phyloP scores from a whole-genome alignment of 2,113 vertebrate species.

The Apodemus speciosus region DNA sequence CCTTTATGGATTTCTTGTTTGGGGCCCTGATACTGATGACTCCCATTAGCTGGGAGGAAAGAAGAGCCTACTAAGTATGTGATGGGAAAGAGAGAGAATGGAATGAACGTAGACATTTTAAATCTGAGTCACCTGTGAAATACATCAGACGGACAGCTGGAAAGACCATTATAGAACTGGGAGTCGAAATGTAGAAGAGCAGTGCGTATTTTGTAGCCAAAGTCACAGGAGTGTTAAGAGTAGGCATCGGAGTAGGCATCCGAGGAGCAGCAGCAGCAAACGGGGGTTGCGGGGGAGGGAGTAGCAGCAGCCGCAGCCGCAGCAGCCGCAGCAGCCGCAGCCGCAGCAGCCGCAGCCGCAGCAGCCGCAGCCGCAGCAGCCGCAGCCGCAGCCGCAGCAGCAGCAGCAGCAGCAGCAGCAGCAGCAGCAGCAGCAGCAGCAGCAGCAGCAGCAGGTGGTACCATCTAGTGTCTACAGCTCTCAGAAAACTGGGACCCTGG shows the following conservation, averaged over 20 bases:
- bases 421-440: background rate
- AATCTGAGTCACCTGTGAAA: conserved; percentile 20
- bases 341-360: background rate
- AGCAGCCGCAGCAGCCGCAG: too few species aligned
- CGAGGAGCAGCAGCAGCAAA: background rate
- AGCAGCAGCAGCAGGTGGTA: background rate
- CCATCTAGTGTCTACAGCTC: background rate
- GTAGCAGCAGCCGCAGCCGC: too few species aligned
- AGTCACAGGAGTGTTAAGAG: background rate
- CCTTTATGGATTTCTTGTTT: conserved; percentile 12
- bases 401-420: too few species aligned
- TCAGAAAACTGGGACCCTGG: background rate
- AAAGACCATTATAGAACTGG: background rate
- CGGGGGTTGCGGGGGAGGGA: too few species aligned
- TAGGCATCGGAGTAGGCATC: background rate
- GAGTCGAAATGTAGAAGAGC: background rate
- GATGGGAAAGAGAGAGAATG: background rate
- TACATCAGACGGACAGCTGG: background rate
- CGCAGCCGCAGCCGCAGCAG: too few species aligned
- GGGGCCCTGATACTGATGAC: background rate
- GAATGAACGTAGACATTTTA: background rate
- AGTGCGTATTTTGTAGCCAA: background rate
- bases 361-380: too few species aligned
- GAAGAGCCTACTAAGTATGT: background rate
- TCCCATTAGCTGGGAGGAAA: background rate